phyloP scores from a whole-genome alignment of 2,888 invertebrate genomes.

The Caenorhabditis sp. region DNA sequence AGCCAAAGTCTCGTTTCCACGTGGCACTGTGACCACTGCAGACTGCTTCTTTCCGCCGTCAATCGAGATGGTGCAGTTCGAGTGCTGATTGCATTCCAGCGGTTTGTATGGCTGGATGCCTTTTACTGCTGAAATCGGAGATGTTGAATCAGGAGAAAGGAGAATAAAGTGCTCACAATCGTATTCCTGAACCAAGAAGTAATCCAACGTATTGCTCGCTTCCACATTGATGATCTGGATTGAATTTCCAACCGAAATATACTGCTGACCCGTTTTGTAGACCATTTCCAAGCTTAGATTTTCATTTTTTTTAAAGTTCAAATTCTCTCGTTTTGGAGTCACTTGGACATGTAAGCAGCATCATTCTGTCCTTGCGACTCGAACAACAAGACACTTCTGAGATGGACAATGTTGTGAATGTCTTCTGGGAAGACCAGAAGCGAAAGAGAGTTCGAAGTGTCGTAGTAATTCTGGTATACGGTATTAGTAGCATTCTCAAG shows the following conservation, averaged over 20 bases:
- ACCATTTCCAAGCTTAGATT: not conserved
- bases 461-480: not conserved
- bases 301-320: too few species aligned
- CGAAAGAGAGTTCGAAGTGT: not conserved
- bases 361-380: not conserved
- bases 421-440: slow-evolving; percentile 10
- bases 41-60: not conserved
- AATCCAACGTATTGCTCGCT: not conserved
- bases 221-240: slow-evolving; percentile 13
- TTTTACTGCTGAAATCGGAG: not conserved
- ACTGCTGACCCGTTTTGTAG: not conserved
- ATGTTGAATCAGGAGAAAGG: not conserved
- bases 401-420: not conserved
- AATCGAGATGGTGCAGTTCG: not conserved
- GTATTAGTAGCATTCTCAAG: not conserved
- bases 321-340: too few species aligned
- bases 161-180: not conserved
- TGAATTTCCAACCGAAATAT: not conserved
- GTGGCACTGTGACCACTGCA: not conserved
- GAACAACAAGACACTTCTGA: slow-evolving; percentile 17
- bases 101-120: not conserved
- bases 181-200: not conserved
- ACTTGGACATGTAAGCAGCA: slow-evolving; percentile 7
- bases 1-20: not conserved
- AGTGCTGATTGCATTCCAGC: not conserved